phyloP scores from a whole-genome alignment of 2,888 invertebrate genomes.

The Agrypnus murinus region DNA sequence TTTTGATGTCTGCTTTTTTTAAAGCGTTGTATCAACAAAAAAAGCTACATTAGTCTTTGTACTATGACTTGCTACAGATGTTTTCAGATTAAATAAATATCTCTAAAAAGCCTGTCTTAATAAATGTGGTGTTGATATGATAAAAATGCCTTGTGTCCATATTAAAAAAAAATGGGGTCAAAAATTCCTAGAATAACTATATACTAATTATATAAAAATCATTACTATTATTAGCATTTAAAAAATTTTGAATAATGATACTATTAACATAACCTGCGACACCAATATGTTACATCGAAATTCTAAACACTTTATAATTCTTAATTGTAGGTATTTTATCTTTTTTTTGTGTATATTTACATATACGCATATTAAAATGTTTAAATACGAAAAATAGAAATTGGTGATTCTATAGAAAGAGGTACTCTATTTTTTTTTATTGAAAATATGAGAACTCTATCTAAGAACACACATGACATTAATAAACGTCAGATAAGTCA shows the following conservation, averaged over 20 bases:
- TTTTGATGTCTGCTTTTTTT: no score
- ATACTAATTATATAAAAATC: not conserved
- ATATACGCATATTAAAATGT: no score
- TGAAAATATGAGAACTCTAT: no score
- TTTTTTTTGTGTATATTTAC: no score
- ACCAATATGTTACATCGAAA: slow-evolving; percentile 25
- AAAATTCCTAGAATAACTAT: slow-evolving; percentile 1
- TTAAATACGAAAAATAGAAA: no score
- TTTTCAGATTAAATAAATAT: not conserved
- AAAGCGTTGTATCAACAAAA: no score
- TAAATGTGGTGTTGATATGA: not conserved
- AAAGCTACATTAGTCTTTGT: slow-evolving; percentile 8
- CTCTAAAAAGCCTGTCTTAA: not conserved
- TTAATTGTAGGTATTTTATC: no score
- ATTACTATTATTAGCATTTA: slow-evolving; percentile 12
- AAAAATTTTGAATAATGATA: not conserved
- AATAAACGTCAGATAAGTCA: no score
- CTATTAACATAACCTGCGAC: slow-evolving; percentile 1
- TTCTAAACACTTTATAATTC: no score
- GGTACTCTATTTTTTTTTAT: no score
- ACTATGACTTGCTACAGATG: not conserved
- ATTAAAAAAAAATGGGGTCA: slow-evolving; percentile 9
- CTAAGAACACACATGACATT: no score
- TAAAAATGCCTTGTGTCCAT: slow-evolving; percentile 25
- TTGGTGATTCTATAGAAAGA: no score